phyloP scores from a whole-genome alignment of 2,797 vertebrate species.

The Tragopan temminckii region DNA sequence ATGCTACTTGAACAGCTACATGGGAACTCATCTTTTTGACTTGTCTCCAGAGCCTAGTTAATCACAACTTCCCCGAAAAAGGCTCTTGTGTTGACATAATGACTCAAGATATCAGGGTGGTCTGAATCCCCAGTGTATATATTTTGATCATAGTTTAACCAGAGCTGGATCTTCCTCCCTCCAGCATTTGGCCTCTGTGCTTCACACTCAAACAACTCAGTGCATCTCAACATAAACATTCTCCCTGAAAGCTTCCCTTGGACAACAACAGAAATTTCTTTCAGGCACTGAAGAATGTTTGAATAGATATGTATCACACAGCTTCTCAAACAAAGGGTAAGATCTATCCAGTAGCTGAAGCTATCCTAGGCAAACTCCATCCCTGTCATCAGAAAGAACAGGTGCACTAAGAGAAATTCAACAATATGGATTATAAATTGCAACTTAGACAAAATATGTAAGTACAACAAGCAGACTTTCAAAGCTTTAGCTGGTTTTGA shows the following conservation, averaged over 20 bases:
- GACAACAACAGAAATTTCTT: conserved; percentile 10
- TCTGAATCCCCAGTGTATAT: conserved; percentile 6
- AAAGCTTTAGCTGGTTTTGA: background rate
- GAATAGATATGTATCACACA: background rate
- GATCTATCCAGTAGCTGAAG: background rate
- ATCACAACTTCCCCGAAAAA: background rate
- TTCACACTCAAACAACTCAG: background rate
- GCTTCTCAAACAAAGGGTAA: background rate
- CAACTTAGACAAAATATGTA: background rate
- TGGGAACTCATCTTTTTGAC: background rate
- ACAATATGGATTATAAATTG: background rate
- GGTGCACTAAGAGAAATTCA: background rate
- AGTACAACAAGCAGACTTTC: background rate
- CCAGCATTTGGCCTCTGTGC: background rate
- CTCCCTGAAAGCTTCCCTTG: background rate
- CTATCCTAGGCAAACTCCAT: background rate
- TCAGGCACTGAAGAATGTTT: background rate
- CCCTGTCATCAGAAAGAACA: background rate
- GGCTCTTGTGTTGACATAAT: background rate
- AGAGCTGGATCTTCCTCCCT: conserved; percentile 20
- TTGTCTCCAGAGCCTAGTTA: conserved; percentile 18
- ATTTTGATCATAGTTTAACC: conserved; percentile 12
- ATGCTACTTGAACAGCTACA: background rate
- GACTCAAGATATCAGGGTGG: conserved; percentile 38
- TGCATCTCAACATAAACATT: conserved; percentile 35